Evolutionary conservation across 2,888 invertebrate species (phyloP).

Genomic region (Nemurella pictetii): DNA sequence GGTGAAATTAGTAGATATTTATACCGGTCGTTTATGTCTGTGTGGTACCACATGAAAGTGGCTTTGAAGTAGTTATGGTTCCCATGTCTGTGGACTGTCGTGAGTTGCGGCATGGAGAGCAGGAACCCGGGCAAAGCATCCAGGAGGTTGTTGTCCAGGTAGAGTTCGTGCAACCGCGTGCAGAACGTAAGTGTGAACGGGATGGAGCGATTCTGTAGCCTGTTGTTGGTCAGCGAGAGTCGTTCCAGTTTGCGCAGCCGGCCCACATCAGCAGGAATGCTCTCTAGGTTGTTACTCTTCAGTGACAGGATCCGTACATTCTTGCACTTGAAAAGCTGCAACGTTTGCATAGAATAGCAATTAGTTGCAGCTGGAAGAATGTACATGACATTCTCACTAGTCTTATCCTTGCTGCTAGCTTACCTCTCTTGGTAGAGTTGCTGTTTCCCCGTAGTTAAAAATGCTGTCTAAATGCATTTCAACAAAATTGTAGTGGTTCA

Average conservation of each 20-base stretch:
- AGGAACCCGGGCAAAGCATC: slow-evolving; percentile 55
- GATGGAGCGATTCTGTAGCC: slow-evolving; percentile 53
- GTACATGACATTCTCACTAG: too few species aligned
- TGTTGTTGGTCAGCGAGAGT: slow-evolving; percentile 54
- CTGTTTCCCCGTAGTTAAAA: slow-evolving; percentile 52
- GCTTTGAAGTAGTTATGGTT: slow-evolving; percentile 57
- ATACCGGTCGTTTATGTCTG: slow-evolving; percentile 53
- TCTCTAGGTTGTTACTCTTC: slow-evolving; percentile 53
- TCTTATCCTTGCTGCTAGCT: slow-evolving; percentile 20
- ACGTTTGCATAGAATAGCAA: too few species aligned
- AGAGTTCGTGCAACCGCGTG: slow-evolving; percentile 49
- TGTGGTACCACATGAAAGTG: slow-evolving; percentile 57
- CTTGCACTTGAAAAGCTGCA: slow-evolving; percentile 52
- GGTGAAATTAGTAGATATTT: too few species aligned
- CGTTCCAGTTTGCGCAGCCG: slow-evolving; percentile 51
- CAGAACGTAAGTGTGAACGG: slow-evolving; percentile 54
- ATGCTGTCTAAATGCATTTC: slow-evolving; percentile 54
- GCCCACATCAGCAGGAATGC: slow-evolving; percentile 53
- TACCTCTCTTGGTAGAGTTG: slow-evolving; percentile 52
- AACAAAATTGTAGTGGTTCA: slow-evolving; percentile 47
- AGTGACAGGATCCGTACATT: slow-evolving; percentile 52
- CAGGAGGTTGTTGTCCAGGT: slow-evolving; percentile 54
- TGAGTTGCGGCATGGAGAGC: slow-evolving; percentile 51
- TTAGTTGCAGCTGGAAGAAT: too few species aligned
- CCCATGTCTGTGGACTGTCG: slow-evolving; percentile 55